These are phyloP conservation scores for Anomalospiza imberbis DNA, from an alignment of 2,797 vertebrate species.

Conservation along the genomic window DNA sequence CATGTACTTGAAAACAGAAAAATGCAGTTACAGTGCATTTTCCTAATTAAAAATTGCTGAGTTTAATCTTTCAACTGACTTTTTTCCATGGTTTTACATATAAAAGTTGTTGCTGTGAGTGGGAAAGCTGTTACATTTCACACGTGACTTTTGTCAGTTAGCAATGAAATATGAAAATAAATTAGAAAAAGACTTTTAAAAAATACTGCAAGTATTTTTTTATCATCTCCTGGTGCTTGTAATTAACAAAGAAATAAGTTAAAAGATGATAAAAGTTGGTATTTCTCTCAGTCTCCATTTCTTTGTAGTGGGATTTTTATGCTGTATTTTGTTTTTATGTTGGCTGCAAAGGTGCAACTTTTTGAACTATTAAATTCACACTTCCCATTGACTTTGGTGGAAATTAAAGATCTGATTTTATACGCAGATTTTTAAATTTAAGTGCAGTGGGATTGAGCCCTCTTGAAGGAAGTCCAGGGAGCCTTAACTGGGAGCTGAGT, in stretches of 20 bases:
- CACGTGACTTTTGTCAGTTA: neutral
- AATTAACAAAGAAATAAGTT: neutral
- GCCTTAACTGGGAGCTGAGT: neutral
- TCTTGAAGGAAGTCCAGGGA: neutral
- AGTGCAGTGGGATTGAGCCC: neutral
- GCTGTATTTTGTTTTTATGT: neutral
- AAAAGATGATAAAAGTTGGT: neutral
- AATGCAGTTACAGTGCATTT: neutral
- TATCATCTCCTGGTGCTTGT: neutral
- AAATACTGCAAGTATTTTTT: neutral
- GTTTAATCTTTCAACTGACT: neutral
- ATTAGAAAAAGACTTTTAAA: neutral
- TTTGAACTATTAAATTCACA: neutral
- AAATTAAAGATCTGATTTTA: neutral
- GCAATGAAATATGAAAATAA: neutral
- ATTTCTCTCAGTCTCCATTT: neutral
- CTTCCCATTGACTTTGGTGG: neutral
- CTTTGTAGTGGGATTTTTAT: neutral
- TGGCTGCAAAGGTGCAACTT: neutral
- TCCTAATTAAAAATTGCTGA: neutral
- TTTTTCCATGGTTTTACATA: neutral
- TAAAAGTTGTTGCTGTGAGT: neutral
- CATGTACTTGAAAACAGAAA: neutral
- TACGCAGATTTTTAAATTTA: neutral
- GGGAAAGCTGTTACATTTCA: neutral